phyloP scores from a whole-genome alignment of 2,113 vertebrate species.

The Cyphomyrus discorhynchus region DNA sequence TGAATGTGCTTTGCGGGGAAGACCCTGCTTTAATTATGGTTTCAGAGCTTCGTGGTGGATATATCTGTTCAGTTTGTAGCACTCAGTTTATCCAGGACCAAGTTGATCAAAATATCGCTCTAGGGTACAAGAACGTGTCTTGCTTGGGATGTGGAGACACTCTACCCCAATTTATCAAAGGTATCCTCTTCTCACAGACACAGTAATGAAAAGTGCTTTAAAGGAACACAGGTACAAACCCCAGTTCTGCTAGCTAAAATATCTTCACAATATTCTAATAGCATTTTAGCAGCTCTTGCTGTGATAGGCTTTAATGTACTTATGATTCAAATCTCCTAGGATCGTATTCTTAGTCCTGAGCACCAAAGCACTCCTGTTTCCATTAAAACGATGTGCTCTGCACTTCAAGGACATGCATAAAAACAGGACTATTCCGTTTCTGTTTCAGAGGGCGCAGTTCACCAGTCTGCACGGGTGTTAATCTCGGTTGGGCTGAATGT shows the following conservation, averaged over 20 bases:
- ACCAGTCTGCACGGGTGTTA: not conserved
- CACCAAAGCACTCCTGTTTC: not conserved
- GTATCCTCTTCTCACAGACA: not conserved
- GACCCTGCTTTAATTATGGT: not conserved
- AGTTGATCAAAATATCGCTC: not conserved
- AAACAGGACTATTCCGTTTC: not conserved
- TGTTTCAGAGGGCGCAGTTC: not conserved
- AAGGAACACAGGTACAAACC: not conserved
- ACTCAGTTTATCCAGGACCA: not conserved
- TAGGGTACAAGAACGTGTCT: not conserved
- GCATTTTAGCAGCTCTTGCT: not conserved
- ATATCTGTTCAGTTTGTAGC: not conserved
- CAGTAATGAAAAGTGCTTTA: not conserved
- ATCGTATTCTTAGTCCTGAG: not conserved
- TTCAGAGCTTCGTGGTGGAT: not conserved
- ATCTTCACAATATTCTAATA: not conserved
- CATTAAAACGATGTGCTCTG: not conserved
- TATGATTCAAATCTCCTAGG: not conserved
- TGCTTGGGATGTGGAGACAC: not conserved
- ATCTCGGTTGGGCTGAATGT: not conserved
- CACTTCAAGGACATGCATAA: not conserved
- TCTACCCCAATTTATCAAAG: not conserved
- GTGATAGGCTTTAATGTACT: not conserved
- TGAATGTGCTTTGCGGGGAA: not conserved
- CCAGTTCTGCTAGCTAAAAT: not conserved